Evolutionary conservation across 2,113 vertebrate genomes (phyloP), one percentile per base, ranked within the genome.

Genomic region (Phoenicopterus ruber): DNA sequence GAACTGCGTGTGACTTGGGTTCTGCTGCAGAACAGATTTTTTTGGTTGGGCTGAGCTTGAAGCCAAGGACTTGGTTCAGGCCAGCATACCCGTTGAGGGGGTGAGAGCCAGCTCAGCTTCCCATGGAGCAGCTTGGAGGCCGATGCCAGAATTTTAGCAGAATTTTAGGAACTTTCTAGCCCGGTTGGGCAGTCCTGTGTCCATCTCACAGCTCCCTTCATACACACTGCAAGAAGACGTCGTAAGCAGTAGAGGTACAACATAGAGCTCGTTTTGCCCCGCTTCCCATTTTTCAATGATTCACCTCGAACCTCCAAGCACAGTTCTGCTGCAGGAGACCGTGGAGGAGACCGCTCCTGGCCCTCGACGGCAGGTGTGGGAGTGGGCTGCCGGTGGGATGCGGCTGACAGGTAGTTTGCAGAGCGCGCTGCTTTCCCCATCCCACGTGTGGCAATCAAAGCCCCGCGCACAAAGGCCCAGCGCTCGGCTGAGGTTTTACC

Each of bases 401-500:
- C 3, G 4, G 32, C 81, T 34, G 79, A 5, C 58, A 34, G 80
- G 78, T 13, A 9, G 54, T 40, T 25, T 76, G 55, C 76, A 18
- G 85, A 65, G 63, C 14, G 1, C 8, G 2, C 82, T 42, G 90
- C 93, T 90, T n/a, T 81, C 73, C 72, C 69, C 65, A 21, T 59
- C 79, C 3, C 78, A 34, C 12, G 0, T 2, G 31, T 57, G 92
- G 82, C 88, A 57, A 94, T 96, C 95, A 97, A 97, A 97, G 96
- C 86, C 74, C 61, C 1, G 2, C 0, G 5, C 88, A 80, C 96
- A 96, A 94, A 95, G 83, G 46, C 85, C 79, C 46, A 8, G 40
- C 0, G 44, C 92, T 59, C 6, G 3, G 91, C 74, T 49, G 79
- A 77, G 92, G 87, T 71, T 73, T 50, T 62, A 69, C 84, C 91